Conservation (phyloP, 2,113 vertebrate species). For the Speoplatyrhinus poulsoni region DNA sequence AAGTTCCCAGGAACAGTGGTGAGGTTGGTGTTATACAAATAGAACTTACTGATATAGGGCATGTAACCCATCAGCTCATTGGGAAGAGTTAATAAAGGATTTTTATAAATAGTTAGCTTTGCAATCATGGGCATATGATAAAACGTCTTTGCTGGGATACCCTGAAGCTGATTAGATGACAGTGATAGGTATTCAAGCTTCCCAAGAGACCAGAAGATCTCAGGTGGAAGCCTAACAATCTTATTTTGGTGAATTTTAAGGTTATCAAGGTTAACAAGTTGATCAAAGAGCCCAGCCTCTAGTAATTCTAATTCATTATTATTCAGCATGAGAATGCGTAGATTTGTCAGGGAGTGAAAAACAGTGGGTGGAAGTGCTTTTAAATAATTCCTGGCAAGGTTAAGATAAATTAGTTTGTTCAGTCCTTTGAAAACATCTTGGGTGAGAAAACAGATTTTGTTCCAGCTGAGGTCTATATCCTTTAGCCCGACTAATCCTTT, state of each 20-base stretch:
- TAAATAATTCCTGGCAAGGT: constrained; percentile 81
- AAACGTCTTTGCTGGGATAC: constrained; percentile 80
- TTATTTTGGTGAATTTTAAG: constrained; percentile 79
- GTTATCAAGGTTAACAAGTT: constrained; percentile 72
- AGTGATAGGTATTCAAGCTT: constrained; percentile 74
- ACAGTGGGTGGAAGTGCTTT: constrained; percentile 72
- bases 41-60: constrained; percentile 77
- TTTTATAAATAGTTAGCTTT: constrained; percentile 80
- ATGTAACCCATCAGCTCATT: constrained; percentile 84
- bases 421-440: constrained; percentile 70
- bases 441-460: constrained; percentile 70
- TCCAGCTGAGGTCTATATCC: constrained; percentile 78
- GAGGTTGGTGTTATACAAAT: constrained; percentile 81
- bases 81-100: constrained; percentile 82
- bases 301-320: constrained; percentile 77
- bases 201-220: constrained; percentile 76
- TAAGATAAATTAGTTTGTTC: constrained; percentile 71
- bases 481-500: constrained; percentile 66
- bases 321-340: constrained; percentile 74
- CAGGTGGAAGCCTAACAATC: constrained; percentile 72
- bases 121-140: constrained; percentile 75
- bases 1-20: constrained; percentile 79
- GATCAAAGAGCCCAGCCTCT: constrained; percentile 72
- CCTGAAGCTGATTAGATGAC: constrained; percentile 77
- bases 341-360: constrained; percentile 75